Evolutionary conservation across 2,888 invertebrate genomes (phyloP), one percentile per base, ranked within the genome.

Genomic region (Abrostola triplasia): DNA sequence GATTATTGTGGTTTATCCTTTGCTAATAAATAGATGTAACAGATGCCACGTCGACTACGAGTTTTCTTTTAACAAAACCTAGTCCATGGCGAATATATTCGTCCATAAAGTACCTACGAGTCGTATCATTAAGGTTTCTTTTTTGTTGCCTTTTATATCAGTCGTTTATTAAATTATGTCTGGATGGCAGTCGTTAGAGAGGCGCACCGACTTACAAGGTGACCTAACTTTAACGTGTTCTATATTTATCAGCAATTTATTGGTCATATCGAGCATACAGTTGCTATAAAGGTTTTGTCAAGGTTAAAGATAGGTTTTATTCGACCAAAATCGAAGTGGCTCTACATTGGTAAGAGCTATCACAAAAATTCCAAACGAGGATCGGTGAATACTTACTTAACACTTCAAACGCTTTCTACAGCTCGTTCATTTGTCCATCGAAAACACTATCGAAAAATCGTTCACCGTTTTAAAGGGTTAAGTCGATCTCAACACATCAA

Each of bases 1-100:
- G 74, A 82, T 86, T 83, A 85, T 83, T 82, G 73, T 80, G 82
- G 76, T 82, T 84, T 81, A 77, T 80, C 71, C 67, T 78, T 76
- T 70, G 69, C 75, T 73, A 77, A 64, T 78, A 68, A 64, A 59
- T 66, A 73, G 42, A 79, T 47, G 60, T 66, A 60, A 62, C 40
- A 64, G 59, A 62, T 59, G 64, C 59, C 61, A 62, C 36, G 42
- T 54, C 12, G 44, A 67, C 62, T 67, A 66, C 53, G 58, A 66
- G 61, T 7, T 56, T 59, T 54, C 49, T 71, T 57, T 62, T 52
- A 49, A 50, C n/a, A 49, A 57, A 47, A 59, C 48, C 49, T 67
- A 54, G 61, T 13, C 65, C 66, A 67, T 52, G 38, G 36, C 44
- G 40, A 79, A 73, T 67, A 61, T 67, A 71, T 79, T 71, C 53